Conservation (phyloP, 2,113 vertebrate genomes). For the Bagarius yarrelli region DNA sequence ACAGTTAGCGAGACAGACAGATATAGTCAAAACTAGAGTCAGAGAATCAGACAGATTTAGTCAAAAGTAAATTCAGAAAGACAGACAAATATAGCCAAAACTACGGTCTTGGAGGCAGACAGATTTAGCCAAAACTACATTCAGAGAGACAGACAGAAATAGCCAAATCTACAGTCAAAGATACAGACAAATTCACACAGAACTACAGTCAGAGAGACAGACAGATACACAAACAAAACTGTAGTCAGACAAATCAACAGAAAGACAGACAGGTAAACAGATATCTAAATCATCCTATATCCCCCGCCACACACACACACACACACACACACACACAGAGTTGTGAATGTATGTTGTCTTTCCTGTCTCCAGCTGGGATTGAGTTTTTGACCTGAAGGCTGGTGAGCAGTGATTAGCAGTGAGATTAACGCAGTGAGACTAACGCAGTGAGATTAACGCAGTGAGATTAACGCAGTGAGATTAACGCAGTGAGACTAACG, state of each 20-base stretch:
- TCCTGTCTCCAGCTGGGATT: neutral
- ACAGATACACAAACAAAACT: too few species aligned
- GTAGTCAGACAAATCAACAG: too few species aligned
- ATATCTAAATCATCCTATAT: too few species aligned
- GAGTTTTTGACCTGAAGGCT: neutral
- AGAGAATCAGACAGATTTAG: neutral
- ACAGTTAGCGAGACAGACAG: neutral
- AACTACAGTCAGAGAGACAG: too few species aligned
- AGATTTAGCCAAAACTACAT: too few species aligned
- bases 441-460: slow-evolving; percentile 44
- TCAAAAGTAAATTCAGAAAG: neutral
- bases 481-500: slow-evolving; percentile 44
- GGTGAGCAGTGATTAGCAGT: slow-evolving; percentile 8
- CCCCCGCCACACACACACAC: neutral
- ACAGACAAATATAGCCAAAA: neutral
- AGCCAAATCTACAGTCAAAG: too few species aligned
- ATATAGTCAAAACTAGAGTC: neutral
- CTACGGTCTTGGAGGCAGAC: too few species aligned
- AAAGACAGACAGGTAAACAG: too few species aligned
- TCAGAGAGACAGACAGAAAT: too few species aligned
- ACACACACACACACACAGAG: neutral
- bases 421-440: slow-evolving; percentile 51
- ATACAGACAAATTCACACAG: too few species aligned
- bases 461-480: too few species aligned
- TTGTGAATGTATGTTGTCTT: neutral